Percentiles rank a stretch among this genome's conserved stretches.
phyloP scores from a whole-genome alignment of 1,140 invertebrate genomes.

The Scaptomyza graminum region DNA sequence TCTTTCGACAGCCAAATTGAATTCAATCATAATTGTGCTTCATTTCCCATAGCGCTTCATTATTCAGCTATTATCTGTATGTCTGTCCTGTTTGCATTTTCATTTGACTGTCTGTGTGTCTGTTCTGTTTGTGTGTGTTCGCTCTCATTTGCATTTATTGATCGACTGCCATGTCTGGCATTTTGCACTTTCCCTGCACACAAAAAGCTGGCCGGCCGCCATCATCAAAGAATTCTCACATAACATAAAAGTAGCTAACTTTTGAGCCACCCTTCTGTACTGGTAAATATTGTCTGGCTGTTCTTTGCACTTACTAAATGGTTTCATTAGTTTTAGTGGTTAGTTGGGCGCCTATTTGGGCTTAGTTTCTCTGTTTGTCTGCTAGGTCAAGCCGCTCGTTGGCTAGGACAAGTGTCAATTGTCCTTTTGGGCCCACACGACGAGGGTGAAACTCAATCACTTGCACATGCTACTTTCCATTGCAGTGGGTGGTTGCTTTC shows the following conservation, averaged over 20 bases:
- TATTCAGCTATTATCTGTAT: conserved; percentile 31
- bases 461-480: conserved; percentile 39
- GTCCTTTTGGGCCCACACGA: conserved; percentile 26
- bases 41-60: conserved; percentile 19
- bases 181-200: conserved; percentile 42
- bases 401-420: conserved; percentile 72
- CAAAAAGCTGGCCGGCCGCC: neutral
- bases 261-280: conserved; percentile 45
- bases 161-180: conserved; percentile 36
- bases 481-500: conserved; percentile 25
- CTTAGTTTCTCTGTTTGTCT: neutral
- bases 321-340: conserved; percentile 80
- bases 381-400: conserved; percentile 42
- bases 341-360: conserved; percentile 50
- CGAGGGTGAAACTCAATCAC: conserved; percentile 57
- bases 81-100: neutral
- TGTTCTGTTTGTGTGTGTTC: neutral
- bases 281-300: conserved; percentile 25
- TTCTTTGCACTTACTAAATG: conserved; percentile 69
- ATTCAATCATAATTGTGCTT: conserved; percentile 6
- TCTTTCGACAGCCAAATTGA: neutral
- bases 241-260: conserved; percentile 1
- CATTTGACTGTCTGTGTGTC: neutral
- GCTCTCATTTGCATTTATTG: conserved; percentile 69
- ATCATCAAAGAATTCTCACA: conserved; percentile 32